Conservation (phyloP, 53 echinoderm and acorn worm species). For the Luidia sarsii region DNA sequence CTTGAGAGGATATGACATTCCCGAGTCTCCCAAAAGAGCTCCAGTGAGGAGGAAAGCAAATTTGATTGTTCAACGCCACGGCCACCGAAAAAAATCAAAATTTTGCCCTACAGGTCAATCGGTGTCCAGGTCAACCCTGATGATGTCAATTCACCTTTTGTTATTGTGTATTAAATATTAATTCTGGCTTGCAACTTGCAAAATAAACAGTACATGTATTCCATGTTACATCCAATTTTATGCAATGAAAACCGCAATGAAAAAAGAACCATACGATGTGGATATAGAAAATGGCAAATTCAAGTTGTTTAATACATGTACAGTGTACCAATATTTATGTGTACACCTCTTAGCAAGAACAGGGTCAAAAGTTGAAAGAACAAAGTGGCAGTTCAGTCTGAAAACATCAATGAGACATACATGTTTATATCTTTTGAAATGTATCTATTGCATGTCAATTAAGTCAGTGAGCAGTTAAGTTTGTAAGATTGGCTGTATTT, state of each 20-base stretch:
- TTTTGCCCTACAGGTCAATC: conserved; percentile 9
- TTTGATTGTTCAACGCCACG: not conserved
- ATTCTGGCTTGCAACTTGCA: conserved; percentile 24
- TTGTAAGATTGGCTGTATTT: too few species aligned
- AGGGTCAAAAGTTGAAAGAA: too few species aligned
- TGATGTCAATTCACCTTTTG: not conserved
- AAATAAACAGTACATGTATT: not conserved
- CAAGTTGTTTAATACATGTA: too few species aligned
- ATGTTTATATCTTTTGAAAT: too few species aligned
- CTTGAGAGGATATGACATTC: conserved; percentile 24
- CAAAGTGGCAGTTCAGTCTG: too few species aligned
- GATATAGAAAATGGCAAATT: too few species aligned
- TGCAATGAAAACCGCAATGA: not conserved
- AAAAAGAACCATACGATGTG: too few species aligned
- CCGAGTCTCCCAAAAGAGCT: conserved; percentile 15
- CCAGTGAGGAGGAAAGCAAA: not conserved
- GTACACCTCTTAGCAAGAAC: too few species aligned
- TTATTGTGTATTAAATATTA: conserved; percentile 25
- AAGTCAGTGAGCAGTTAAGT: too few species aligned
- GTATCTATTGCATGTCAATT: too few species aligned
- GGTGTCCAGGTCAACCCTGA: conserved; percentile 25
- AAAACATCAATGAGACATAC: too few species aligned
- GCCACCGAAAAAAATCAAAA: not conserved
- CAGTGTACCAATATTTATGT: too few species aligned
- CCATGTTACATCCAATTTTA: not conserved